Base-by-base conservation (phyloP, 2,113 vertebrate genomes). In the Lasiurus cinereus region DNA sequence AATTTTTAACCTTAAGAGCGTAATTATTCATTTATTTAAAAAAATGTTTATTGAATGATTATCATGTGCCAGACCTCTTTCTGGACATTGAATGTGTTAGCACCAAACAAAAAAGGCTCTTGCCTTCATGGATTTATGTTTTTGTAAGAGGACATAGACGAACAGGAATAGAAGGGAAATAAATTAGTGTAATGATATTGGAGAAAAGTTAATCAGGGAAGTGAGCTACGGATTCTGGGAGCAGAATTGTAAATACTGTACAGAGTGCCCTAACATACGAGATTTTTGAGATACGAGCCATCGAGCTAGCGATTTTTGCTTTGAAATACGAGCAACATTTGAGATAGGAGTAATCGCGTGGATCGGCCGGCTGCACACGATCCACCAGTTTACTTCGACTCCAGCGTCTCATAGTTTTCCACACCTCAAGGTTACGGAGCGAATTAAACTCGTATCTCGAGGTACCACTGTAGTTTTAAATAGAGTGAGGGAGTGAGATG, bases 91-190 rank as follows among this genome's bases (percentile, higher is more conserved):
- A 79, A 59, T 14, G 36, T 84, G 18, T 31, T 62, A 87, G 29
- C n/a, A 90, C 31, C 48, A 76, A 56, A 69, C 27, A 64, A 62
- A 64, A n/a, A 90, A 72, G 82, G 14, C 22, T 52, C 56, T 83
- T 74, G 31, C 14, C 66, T 22, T 48, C 19, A 39, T 52, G 22
- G 33, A 21, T 86, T 96, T 74, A 69, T 33, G 15, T 83, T 89
- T 94, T 94, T 52, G 15, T 86, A 36, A 72, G 50, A 79, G 3
- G 18, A 88, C 24, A 43, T n/a, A 80, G 43, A 88, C 24, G 46
- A 83, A 15, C 13, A 90, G 50, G 12, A 78, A 82, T 52, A 83
- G 21, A 87, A 90, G 52, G 43, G 56, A 94, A 83, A 48, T 84
- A 70, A 91, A 39, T 46, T 18, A 83, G 43, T 70, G 31, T 86